Base-by-base conservation (phyloP, 92 coral and sea anemone genomes). In the Ricordea florida region DNA sequence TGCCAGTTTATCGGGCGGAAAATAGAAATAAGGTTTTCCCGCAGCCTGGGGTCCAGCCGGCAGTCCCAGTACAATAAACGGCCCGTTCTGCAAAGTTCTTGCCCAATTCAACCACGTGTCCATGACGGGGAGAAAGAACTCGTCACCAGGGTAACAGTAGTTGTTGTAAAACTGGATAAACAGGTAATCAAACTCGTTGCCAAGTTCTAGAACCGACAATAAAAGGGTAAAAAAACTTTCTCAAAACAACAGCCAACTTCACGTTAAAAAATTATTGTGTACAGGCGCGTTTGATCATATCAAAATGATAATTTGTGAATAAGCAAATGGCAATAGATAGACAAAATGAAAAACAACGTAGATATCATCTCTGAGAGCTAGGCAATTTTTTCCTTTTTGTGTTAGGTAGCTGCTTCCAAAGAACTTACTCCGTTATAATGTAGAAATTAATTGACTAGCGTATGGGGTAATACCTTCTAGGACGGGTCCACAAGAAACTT, bases 161-260 rank as follows among this genome's bases (percentile, higher is more conserved):
- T 87, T 87, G 88, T 91, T 91, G 64, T 91, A 91, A 58, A 91
- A 91, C 78, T 91, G 97, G 25, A 91, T 78, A 31, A 91, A 91
- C 30, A 91, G 89, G 71, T 78, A 91, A 80, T 91, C 97, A 57
- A 87, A 91, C 65, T 91, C 97, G 57, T 72, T 66, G 17, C 97
- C 97, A 62, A 78, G 67, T 16, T 90, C 96, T 90, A 62, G 9
- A 40, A 57, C 3, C 21, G 50, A 6, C 15, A n/a, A 1, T 8
- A 7, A 2, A 1, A 44, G 6, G 21, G 15, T 7, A 61, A 6
- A 14, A 11, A 24, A 27, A 14, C 32, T 20, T 11, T 5, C 2
- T 18, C 5, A 17, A 25, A 22, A 34, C 2, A 21, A 52, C 9
- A 11, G 2, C 7, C 18, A n/a, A 3, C 18, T 10, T n/a, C 8